Conservation (phyloP, 2,113 vertebrate genomes). For the Cavia aperea region DNA sequence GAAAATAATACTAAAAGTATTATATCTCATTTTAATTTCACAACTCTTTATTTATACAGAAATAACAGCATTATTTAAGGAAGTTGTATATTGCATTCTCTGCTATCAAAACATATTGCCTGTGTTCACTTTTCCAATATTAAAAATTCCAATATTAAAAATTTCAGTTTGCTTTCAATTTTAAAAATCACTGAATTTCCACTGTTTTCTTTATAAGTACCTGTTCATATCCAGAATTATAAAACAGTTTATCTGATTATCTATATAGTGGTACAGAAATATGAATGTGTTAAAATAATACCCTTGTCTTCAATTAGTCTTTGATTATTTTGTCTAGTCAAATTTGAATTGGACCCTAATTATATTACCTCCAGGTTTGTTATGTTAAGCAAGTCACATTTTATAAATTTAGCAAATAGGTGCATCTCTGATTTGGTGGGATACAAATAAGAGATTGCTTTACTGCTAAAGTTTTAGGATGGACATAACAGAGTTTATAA, state of each 20-base stretch:
- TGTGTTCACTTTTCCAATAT: neutral
- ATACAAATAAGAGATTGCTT: neutral
- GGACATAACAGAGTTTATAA: neutral
- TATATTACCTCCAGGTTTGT: neutral
- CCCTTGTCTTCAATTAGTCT: neutral
- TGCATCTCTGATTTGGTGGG: neutral
- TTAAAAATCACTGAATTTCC: neutral
- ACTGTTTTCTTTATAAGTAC: neutral
- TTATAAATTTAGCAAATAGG: neutral
- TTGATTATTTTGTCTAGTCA: neutral
- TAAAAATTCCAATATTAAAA: neutral
- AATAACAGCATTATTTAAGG: neutral
- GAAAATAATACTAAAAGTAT: neutral
- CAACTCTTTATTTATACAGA: neutral
- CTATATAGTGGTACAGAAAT: neutral
- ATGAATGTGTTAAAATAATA: constrained; percentile 2
- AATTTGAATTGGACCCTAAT: neutral
- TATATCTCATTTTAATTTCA: neutral
- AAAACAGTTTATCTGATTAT: neutral
- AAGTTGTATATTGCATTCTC: neutral
- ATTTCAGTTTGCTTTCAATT: neutral
- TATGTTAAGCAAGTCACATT: neutral
- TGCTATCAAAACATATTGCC: neutral
- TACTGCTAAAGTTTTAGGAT: neutral
- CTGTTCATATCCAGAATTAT: neutral